Evolutionary conservation across 2,113 vertebrate genomes (phyloP).

Genomic region (Notiomystis cincta): DNA sequence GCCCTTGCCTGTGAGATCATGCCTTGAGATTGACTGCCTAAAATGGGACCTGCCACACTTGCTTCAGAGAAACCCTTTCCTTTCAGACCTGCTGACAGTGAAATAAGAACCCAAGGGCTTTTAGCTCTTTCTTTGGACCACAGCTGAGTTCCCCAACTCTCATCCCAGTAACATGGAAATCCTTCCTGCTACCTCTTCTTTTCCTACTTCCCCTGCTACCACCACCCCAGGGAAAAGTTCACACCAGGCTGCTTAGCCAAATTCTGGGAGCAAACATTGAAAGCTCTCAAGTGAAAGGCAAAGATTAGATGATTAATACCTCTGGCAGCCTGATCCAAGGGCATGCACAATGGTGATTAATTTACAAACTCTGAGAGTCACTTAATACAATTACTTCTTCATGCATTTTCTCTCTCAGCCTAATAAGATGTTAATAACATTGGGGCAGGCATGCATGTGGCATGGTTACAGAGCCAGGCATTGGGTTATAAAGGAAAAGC

Average conservation of each 20-base stretch:
- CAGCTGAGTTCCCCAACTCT: neutral
- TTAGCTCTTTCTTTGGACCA: neutral
- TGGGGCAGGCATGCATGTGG: conserved; percentile 9
- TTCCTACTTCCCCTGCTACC: neutral
- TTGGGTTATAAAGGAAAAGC: neutral
- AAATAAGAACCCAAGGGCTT: neutral
- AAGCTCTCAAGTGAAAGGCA: conserved; percentile 49
- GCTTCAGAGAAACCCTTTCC: neutral
- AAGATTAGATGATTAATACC: conserved; percentile 67
- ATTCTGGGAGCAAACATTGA: conserved; percentile 6
- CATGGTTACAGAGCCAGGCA: neutral
- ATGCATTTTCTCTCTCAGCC: conserved; percentile 50
- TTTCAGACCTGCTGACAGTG: neutral
- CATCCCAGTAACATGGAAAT: neutral
- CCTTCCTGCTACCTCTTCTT: neutral
- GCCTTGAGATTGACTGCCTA: neutral
- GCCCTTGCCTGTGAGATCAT: rapidly evolving
- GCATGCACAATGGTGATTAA: conserved; percentile 67
- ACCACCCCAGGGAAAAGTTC: neutral
- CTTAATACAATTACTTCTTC: conserved; percentile 69
- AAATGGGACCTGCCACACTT: neutral
- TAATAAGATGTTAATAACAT: conserved; percentile 61
- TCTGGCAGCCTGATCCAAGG: conserved; percentile 58
- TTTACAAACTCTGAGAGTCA: conserved; percentile 60
- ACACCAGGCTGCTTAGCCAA: neutral